These are phyloP conservation scores for Heliconius charithonia DNA, from an alignment of 2,888 invertebrate genomes.

Conservation along the genomic window DNA sequence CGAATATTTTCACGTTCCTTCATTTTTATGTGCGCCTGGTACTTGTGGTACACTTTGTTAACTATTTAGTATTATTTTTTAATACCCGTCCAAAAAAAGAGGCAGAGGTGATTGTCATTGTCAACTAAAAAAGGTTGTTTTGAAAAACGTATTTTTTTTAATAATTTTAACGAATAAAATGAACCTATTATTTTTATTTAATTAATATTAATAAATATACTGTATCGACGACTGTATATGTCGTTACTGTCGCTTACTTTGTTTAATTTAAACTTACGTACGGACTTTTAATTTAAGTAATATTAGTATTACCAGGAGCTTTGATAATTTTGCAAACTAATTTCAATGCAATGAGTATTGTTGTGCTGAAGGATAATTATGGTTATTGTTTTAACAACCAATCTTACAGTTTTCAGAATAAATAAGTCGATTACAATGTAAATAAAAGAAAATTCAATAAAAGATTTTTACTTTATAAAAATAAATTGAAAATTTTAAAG, in stretches of 20 bases:
- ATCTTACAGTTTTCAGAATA: no score
- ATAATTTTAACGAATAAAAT: background rate
- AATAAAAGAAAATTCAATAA: background rate
- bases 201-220: no score
- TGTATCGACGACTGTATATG: background rate
- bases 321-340: background rate
- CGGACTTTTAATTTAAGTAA: background rate
- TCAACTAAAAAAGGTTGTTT: background rate
- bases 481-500: no score
- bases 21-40: constrained; percentile 53
- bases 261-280: no score
- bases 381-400: no score
- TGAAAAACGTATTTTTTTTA: background rate
- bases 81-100: background rate
- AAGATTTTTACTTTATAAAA: no score
- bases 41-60: constrained; percentile 46
- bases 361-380: no score
- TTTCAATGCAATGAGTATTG: background rate
- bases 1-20: constrained; percentile 52
- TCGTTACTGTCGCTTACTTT: no score
- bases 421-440: background rate
- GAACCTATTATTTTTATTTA: background rate
- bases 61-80: constrained; percentile 18
- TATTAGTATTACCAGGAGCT: no score
- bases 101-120: background rate